A percentile compares a stretch with the other conserved stretches of the same genome.
phyloP scores from a whole-genome alignment of 2,888 invertebrate genomes.

The Heliconius hortense region DNA sequence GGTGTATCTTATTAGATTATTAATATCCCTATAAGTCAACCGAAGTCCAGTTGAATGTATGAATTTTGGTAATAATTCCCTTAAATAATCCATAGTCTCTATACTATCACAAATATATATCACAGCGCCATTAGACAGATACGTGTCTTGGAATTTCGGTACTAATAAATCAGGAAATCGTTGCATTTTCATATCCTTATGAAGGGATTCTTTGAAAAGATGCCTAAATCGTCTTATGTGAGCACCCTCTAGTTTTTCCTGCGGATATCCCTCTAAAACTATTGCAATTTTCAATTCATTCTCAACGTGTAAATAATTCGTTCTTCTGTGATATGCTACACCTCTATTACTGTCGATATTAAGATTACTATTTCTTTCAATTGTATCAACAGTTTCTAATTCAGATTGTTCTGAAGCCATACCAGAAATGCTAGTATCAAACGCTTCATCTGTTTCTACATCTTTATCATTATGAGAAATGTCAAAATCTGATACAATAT shows the following conservation, averaged over 20 bases:
- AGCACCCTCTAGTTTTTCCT: conserved; percentile 69
- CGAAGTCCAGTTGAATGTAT: conserved; percentile 68
- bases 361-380: conserved; percentile 59
- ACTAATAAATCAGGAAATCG: conserved; percentile 66
- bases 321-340: conserved; percentile 71
- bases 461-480: conserved; percentile 42
- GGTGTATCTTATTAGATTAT: conserved; percentile 65
- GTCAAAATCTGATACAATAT: conserved; percentile 15
- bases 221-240: conserved; percentile 69
- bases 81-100: conserved; percentile 71
- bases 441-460: conserved; percentile 46
- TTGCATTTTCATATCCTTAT: conserved; percentile 70
- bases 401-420: conserved; percentile 63
- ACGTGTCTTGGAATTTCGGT: conserved; percentile 73
- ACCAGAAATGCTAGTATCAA: conserved; percentile 54
- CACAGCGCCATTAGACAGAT: conserved; percentile 72
- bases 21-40: conserved; percentile 64
- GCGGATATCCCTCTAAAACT: conserved; percentile 69
- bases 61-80: conserved; percentile 66
- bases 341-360: conserved; percentile 72
- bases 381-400: conserved; percentile 63
- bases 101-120: conserved; percentile 75
- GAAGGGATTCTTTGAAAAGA: conserved; percentile 70
- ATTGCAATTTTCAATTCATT: conserved; percentile 70
- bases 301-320: conserved; percentile 72